A percentile compares a stretch with the other conserved stretches of the same genome.
phyloP scores from a whole-genome alignment of 1,140 invertebrate genomes.

The Sinonovacula constricta region DNA sequence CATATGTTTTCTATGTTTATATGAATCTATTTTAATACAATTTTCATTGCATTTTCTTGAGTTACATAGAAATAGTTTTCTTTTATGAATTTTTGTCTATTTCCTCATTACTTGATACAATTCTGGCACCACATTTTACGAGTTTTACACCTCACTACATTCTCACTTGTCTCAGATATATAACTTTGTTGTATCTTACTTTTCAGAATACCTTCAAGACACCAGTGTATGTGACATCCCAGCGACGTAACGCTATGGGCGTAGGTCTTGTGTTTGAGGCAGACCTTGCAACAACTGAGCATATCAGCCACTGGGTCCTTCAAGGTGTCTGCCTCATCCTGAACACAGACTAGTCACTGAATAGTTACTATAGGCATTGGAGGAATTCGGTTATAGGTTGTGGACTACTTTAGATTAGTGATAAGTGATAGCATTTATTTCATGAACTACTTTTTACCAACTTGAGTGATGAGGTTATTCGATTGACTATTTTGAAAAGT shows the following conservation, averaged over 20 bases:
- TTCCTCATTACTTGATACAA: too few species aligned
- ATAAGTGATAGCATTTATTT: background rate
- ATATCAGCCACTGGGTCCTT: slow-evolving; percentile 91
- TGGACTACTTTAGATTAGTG: background rate
- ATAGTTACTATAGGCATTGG: background rate
- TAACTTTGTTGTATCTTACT: too few species aligned
- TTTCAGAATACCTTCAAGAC: slow-evolving; percentile 89
- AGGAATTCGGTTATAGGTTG: background rate
- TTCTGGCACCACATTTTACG: too few species aligned
- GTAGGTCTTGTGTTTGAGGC: slow-evolving; percentile 94
- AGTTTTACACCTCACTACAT: too few species aligned
- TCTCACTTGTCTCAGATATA: too few species aligned
- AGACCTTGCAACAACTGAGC: slow-evolving; percentile 87
- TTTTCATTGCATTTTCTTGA: too few species aligned
- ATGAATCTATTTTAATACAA: too few species aligned
- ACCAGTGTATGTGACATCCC: slow-evolving; percentile 92
- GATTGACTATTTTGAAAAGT: background rate
- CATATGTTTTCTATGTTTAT: too few species aligned
- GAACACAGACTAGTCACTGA: slow-evolving; percentile 85
- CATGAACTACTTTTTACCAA: background rate
- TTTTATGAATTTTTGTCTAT: too few species aligned
- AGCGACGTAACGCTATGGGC: slow-evolving; percentile 91
- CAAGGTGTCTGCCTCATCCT: slow-evolving; percentile 92
- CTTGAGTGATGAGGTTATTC: too few species aligned
- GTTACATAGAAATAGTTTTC: too few species aligned